phyloP scores from a whole-genome alignment of 2,888 invertebrate species.

The Cryptops parisi region DNA sequence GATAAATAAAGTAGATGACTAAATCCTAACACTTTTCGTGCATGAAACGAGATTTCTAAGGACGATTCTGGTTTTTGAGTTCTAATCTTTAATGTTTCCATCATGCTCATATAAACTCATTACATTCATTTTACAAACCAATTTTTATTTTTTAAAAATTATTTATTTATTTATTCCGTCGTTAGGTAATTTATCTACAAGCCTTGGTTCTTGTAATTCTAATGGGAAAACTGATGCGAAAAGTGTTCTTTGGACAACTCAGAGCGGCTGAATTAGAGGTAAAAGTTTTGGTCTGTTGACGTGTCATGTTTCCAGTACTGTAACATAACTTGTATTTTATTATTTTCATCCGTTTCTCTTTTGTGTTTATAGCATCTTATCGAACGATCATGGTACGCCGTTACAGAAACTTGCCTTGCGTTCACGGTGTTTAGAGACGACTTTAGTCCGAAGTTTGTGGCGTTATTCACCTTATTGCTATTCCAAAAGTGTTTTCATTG shows the following conservation, averaged over 20 bases:
- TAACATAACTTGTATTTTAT: not conserved
- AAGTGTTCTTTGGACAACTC: slow-evolving; percentile 88
- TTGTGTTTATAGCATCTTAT: slow-evolving; percentile 66
- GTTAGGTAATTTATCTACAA: slow-evolving; percentile 90
- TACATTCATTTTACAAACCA: too few relatives aligned
- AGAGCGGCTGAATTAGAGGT: slow-evolving; percentile 95
- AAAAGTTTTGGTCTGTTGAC: slow-evolving; percentile 22
- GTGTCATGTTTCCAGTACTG: not conserved
- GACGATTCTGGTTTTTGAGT: too few relatives aligned
- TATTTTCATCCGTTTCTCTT: slow-evolving; percentile 8
- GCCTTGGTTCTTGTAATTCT: slow-evolving; percentile 87
- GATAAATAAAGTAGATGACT: too few relatives aligned
- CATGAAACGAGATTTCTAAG: too few relatives aligned
- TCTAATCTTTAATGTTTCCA: too few relatives aligned
- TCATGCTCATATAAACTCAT: too few relatives aligned
- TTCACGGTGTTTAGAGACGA: slow-evolving; percentile 99
- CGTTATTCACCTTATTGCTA: slow-evolving; percentile 84
- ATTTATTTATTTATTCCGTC: slow-evolving; percentile 19
- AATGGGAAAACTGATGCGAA: slow-evolving; percentile 80
- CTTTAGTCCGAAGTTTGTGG: slow-evolving; percentile 95
- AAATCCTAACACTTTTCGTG: too few relatives aligned
- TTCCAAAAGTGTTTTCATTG: slow-evolving; percentile 99
- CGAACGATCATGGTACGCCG: slow-evolving; percentile 97
- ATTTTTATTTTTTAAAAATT: too few relatives aligned
- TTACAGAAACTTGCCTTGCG: slow-evolving; percentile 98